A percentile compares a stretch with the other conserved stretches of the same genome.
Evolutionary conservation across 2,113 vertebrate species (phyloP).

Genomic region (Centropristis striata): DNA sequence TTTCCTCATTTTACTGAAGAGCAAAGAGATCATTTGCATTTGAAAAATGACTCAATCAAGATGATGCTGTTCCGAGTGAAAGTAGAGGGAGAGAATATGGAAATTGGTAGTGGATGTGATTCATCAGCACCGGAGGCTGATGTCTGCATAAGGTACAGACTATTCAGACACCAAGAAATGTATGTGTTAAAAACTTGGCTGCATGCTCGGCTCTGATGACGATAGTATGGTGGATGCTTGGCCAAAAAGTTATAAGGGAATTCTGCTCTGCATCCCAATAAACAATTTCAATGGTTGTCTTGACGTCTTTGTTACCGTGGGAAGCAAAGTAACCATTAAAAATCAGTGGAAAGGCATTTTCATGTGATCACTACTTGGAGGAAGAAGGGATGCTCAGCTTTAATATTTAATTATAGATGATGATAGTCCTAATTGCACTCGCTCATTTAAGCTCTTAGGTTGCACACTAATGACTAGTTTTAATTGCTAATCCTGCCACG

Average conservation of each 20-base stretch:
- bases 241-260: constrained; percentile 9
- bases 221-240: neutral
- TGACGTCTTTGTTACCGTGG: neutral
- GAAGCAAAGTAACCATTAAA: neutral
- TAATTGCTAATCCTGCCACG: no score
- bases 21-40: constrained; percentile 17
- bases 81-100: constrained; percentile 15
- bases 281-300: neutral
- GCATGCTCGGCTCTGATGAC: neutral
- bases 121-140: constrained; percentile 15
- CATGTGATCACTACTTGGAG: no score
- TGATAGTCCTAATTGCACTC: no score
- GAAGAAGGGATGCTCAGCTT: neutral
- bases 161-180: neutral
- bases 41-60: constrained; percentile 17
- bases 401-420: neutral
- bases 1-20: constrained; percentile 10
- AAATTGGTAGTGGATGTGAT: constrained; percentile 22
- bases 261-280: neutral
- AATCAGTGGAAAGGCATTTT: neutral
- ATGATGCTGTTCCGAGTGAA: constrained; percentile 2
- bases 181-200: constrained; percentile 11
- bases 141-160: neutral
- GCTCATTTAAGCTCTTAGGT: neutral
- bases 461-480: neutral